Evolutionary conservation across 2,113 vertebrate genomes (phyloP).

Genomic region (Sylvilagus bachmani): DNA sequence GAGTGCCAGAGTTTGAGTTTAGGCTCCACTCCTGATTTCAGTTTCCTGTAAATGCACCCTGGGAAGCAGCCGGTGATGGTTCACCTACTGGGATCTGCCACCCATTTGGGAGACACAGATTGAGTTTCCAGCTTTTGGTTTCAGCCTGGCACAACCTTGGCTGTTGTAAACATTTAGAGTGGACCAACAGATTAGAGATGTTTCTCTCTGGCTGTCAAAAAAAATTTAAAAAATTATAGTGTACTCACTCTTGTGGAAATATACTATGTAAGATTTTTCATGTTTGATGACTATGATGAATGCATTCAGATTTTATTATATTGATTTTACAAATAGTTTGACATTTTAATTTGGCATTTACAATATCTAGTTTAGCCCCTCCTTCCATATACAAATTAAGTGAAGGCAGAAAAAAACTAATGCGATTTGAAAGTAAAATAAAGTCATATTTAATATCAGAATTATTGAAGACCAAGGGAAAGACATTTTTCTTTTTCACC

Average conservation of each 20-base stretch:
- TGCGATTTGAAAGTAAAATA: constrained; percentile 20
- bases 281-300: constrained; percentile 45
- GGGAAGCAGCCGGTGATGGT: too few species aligned
- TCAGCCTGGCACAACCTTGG: too few species aligned
- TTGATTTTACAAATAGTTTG: constrained; percentile 28
- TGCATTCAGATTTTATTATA: not conserved
- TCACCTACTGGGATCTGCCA: too few species aligned
- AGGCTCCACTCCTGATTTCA: too few species aligned
- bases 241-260: constrained; percentile 4
- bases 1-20: too few species aligned
- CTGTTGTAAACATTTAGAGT: too few species aligned
- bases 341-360: constrained; percentile 51
- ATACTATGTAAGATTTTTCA: not conserved
- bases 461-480: constrained; percentile 32
- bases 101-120: too few species aligned
- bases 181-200: too few species aligned
- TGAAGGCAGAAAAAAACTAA: constrained; percentile 25
- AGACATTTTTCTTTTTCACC: constrained; percentile 6
- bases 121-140: too few species aligned
- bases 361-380: constrained; percentile 4
- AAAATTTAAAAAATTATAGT: not conserved
- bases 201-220: not conserved
- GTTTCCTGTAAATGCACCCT: too few species aligned
- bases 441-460: not conserved
- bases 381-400: not conserved